phyloP scores from a whole-genome alignment of 2,888 invertebrate genomes.

The Galeopsomyia nigrocyanea region DNA sequence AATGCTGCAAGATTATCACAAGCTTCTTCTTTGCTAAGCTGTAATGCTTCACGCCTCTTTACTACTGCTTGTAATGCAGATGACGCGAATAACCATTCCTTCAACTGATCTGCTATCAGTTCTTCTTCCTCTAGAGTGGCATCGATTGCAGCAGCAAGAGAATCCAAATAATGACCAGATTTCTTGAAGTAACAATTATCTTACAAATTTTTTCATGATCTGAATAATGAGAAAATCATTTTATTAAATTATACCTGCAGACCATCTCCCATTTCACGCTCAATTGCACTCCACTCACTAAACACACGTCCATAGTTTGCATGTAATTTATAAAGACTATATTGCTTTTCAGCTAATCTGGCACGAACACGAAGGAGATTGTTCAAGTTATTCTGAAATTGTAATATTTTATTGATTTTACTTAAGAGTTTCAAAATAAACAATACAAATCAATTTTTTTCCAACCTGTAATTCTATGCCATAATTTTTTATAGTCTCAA shows the following conservation, averaged over 20 bases:
- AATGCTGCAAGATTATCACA: constrained; percentile 75
- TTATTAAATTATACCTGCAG: constrained; percentile 71
- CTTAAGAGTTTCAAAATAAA: background rate
- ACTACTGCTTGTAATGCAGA: constrained; percentile 82
- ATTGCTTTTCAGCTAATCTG: constrained; percentile 81
- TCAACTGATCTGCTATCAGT: constrained; percentile 84
- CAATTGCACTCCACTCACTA: constrained; percentile 88
- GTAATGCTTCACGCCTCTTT: constrained; percentile 80
- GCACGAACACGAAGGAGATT: constrained; percentile 70
- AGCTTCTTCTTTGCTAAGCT: constrained; percentile 80
- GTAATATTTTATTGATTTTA: constrained; percentile 63
- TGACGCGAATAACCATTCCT: constrained; percentile 86
- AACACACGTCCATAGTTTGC: constrained; percentile 86
- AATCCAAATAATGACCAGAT: constrained; percentile 77
- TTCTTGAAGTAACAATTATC: constrained; percentile 64
- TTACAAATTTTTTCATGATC: constrained; percentile 9
- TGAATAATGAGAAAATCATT: constrained; percentile 11
- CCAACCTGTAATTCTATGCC: constrained; percentile 78
- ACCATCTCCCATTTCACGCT: constrained; percentile 86
- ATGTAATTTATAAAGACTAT: constrained; percentile 83
- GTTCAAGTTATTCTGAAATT: constrained; percentile 68
- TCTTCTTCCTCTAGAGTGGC: constrained; percentile 86
- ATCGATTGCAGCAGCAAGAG: constrained; percentile 81
- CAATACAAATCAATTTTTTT: constrained; percentile 32
- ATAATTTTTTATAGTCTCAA: constrained; percentile 83